phyloP scores from a whole-genome alignment of 2,797 vertebrate genomes.

The Ptychobarbus kaznakovi region DNA sequence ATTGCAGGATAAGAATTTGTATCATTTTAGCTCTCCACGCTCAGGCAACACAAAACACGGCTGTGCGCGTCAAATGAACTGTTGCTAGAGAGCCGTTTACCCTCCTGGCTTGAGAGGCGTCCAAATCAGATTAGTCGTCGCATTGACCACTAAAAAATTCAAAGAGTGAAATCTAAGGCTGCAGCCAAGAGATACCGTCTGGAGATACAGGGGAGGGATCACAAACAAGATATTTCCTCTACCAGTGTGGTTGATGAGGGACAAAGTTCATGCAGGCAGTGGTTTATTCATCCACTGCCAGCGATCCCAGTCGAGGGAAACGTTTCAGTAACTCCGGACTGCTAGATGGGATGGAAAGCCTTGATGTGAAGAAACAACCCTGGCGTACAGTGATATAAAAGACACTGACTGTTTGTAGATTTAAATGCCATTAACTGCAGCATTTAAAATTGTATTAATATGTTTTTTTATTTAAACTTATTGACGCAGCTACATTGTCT shows the following conservation, averaged over 20 bases:
- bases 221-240: slow-evolving; percentile 68
- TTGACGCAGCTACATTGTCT: neutral
- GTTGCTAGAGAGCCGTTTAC: slow-evolving; percentile 73
- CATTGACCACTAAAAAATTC: slow-evolving; percentile 75
- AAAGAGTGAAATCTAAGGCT: slow-evolving; percentile 72
- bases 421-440: neutral
- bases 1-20: slow-evolving; percentile 72
- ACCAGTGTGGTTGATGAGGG: slow-evolving; percentile 64
- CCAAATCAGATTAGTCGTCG: slow-evolving; percentile 80
- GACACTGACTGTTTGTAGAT: slow-evolving; percentile 25
- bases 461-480: neutral
- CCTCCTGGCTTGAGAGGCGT: slow-evolving; percentile 70
- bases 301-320: slow-evolving; percentile 45
- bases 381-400: neutral
- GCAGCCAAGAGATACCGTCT: slow-evolving; percentile 79
- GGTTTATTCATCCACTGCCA: slow-evolving; percentile 59
- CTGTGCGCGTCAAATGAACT: slow-evolving; percentile 80
- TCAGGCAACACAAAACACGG: slow-evolving; percentile 70
- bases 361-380: slow-evolving; percentile 26
- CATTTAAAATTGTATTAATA: neutral
- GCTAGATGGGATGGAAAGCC: slow-evolving; percentile 29
- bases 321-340: slow-evolving; percentile 31
- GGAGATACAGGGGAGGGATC: slow-evolving; percentile 69
- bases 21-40: slow-evolving; percentile 69
- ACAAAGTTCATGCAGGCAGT: slow-evolving; percentile 56